Evolutionary conservation across 2,888 invertebrate species (phyloP).

Genomic region (Melitaea athalia): DNA sequence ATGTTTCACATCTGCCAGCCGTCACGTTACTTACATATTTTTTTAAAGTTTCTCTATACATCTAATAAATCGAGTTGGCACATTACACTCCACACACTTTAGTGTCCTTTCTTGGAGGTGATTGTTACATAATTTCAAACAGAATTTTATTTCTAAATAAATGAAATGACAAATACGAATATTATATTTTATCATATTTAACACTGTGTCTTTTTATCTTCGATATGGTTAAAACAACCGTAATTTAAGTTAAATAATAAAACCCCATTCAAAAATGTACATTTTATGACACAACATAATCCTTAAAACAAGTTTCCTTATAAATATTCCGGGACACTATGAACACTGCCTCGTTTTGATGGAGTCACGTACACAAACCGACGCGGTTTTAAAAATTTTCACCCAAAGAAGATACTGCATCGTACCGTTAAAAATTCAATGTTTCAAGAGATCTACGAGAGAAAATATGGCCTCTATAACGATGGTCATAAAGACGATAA

Average conservation of each 20-base stretch:
- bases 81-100: no score
- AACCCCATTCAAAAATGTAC: not conserved
- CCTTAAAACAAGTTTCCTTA: conserved; percentile 31
- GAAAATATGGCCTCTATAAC: conserved; percentile 6
- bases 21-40: no score
- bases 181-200: no score
- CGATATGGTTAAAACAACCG: no score
- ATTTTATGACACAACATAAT: conserved; percentile 16
- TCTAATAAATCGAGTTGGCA: no score
- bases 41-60: no score
- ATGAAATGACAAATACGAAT: not conserved
- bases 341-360: conserved; percentile 33
- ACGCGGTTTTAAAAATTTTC: conserved; percentile 62
- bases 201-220: no score
- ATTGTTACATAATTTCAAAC: no score
- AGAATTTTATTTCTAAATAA: no score
- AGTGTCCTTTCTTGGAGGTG: no score
- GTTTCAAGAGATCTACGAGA: conserved; percentile 31
- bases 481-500: conserved; percentile 3
- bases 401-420: conserved; percentile 38
- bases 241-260: not conserved
- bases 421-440: conserved; percentile 66
- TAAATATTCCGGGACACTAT: conserved; percentile 39
- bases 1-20: no score
- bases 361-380: conserved; percentile 51